Conservation (phyloP, 92 coral and sea anemone genomes). For the Epizoanthus ramosus region DNA sequence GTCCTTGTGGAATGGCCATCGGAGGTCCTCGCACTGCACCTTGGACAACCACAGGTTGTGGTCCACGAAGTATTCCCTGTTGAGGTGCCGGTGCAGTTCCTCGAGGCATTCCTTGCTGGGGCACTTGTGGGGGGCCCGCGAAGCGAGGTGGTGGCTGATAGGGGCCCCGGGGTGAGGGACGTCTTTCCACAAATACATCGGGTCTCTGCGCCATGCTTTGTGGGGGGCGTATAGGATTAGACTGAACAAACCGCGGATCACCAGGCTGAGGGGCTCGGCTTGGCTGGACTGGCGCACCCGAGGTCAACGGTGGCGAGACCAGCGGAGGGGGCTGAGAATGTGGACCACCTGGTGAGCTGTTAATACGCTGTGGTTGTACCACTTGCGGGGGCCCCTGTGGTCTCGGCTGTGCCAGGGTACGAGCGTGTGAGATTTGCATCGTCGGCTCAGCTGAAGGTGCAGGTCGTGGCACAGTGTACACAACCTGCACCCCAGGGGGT, state of each 20-base stretch:
- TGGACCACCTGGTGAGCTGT: conserved; percentile 14
- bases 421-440: conserved; percentile 29
- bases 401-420: conserved; percentile 18
- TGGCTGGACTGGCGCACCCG: conserved; percentile 23
- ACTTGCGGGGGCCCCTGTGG: conserved; percentile 20
- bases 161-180: conserved; percentile 23
- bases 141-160: conserved; percentile 16
- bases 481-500: conserved; percentile 30
- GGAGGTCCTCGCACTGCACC: conserved; percentile 13
- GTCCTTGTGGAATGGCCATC: conserved; percentile 2
- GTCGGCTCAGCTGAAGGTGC: conserved; percentile 16
- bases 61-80: conserved; percentile 31
- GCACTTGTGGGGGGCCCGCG: conserved; percentile 24
- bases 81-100: neutral
- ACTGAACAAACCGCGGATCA: conserved; percentile 31
- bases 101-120: conserved; percentile 16
- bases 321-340: conserved; percentile 28
- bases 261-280: conserved; percentile 22
- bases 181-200: conserved; percentile 21
- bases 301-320: neutral
- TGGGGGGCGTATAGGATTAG: neutral
- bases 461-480: conserved; percentile 16
- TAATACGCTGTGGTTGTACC: conserved; percentile 16
- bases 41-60: neutral
- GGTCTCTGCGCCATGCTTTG: conserved; percentile 27